These are phyloP conservation scores for Gari tellinella DNA, from an alignment of 2,888 invertebrate species.

Conservation along the genomic window DNA sequence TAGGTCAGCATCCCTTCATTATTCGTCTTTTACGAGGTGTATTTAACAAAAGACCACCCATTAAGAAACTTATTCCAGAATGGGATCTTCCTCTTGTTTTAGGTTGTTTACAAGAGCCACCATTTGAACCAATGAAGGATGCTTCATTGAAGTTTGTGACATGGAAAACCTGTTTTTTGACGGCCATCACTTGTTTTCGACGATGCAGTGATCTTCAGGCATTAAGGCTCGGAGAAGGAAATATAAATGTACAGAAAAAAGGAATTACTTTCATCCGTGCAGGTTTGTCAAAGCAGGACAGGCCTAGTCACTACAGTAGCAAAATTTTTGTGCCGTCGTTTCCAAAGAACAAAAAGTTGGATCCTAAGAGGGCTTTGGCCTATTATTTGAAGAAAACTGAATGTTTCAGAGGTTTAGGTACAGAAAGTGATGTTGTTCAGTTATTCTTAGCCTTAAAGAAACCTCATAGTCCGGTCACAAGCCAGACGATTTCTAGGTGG, in stretches of 20 bases:
- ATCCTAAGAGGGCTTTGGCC: slow-evolving; percentile 17
- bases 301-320: slow-evolving; percentile 2
- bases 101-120: slow-evolving; percentile 4
- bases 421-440: slow-evolving; percentile 4
- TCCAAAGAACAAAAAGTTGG: slow-evolving; percentile 15
- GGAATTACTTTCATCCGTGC: slow-evolving; percentile 6
- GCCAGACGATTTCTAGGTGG: slow-evolving; percentile 26
- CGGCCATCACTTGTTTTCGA: slow-evolving; percentile 18
- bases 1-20: slow-evolving; percentile 23
- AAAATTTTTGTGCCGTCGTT: slow-evolving; percentile 20
- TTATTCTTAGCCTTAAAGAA: slow-evolving; percentile 25
- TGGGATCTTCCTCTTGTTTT: slow-evolving; percentile 28
- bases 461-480: slow-evolving; percentile 25
- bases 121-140: slow-evolving; percentile 20
- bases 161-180: slow-evolving; percentile 13
- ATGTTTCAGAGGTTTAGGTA: neutral
- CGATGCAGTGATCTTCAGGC: too few species aligned
- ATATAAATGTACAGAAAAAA: neutral
- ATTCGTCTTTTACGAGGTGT: slow-evolving; percentile 24
- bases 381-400: slow-evolving; percentile 26
- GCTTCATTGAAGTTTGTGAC: slow-evolving; percentile 18
- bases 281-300: slow-evolving; percentile 23
- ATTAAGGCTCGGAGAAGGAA: slow-evolving; percentile 13
- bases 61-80: slow-evolving; percentile 20
- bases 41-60: slow-evolving; percentile 23